Base-by-base conservation (phyloP, 2,113 vertebrate genomes). In the Excalfactoria chinensis region DNA sequence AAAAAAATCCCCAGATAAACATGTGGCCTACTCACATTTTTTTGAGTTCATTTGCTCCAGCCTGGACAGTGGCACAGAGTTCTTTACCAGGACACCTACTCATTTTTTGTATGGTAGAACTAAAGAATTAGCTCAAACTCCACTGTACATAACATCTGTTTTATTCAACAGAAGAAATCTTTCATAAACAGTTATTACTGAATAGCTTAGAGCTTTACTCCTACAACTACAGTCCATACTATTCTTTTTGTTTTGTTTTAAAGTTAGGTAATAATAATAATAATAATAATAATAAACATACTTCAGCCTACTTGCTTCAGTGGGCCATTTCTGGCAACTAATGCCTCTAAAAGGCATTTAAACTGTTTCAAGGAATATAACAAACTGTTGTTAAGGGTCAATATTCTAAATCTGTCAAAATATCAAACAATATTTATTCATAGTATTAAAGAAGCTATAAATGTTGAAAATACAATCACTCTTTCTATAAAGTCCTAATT, bases 1-100 rank as follows among this genome's bases (percentile, higher is more conserved):
- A 91, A 88, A 21, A 79, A 88, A 88, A 87, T 32, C 53, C 86
- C 86, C 70, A 94, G 69, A 93, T 94, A 84, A 87, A 80, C 62
- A 16, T 69, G 30, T 89, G 78, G 86, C 94, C 94, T 93, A 90
- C 87, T 81, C 85, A 88, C 91, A 94, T 95, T 95, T 97, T 95
- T 96, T 26, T 30, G 74, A 96, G 94, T 92, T 93, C 64, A 91
- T n/a, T 90, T 55, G 53, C 26, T 73, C 55, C n/a, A 43, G 16
- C 41, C 77, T 59, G 69, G 62, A 41, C 66, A 63, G 21, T 44
- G 35, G 60, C 78, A 64, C 3, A 51, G 40, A 86, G 12, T 0
- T 73, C 21, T 84, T 95, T 92, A 89, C 41, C 66, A 87, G 58
- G 55, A 86, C 92, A 86, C 93, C 91, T 68, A 93, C 95, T 79